Conservation (phyloP, 2,797 vertebrate genomes). For the Holocentrus rufus region DNA sequence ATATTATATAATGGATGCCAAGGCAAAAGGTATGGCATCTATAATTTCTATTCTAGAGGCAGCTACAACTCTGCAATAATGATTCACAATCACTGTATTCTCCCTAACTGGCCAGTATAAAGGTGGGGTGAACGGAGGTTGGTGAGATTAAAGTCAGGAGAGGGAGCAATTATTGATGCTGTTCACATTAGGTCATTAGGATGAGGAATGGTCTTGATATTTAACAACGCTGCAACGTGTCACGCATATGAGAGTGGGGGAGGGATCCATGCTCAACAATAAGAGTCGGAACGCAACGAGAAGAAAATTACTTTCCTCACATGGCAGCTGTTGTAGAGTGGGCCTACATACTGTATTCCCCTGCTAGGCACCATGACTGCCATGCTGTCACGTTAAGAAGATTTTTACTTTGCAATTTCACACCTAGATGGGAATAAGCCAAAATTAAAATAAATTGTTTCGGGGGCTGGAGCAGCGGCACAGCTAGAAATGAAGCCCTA, state of each 20-base stretch:
- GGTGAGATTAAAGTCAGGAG: slow-evolving; percentile 69
- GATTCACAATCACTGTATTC: slow-evolving; percentile 62
- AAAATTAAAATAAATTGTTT: slow-evolving; percentile 47
- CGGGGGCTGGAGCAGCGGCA: slow-evolving; percentile 9
- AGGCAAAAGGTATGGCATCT: slow-evolving; percentile 42
- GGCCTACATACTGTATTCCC: slow-evolving; percentile 26
- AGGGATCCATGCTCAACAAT: slow-evolving; percentile 44
- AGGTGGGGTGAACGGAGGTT: slow-evolving; percentile 44
- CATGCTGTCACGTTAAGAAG: slow-evolving; percentile 32
- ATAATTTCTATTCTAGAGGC: slow-evolving; percentile 55
- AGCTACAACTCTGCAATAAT: slow-evolving; percentile 49
- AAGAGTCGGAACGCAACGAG: slow-evolving; percentile 44
- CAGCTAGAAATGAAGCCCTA: slow-evolving; percentile 13
- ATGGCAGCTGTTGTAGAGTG: slow-evolving; percentile 56
- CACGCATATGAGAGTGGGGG: slow-evolving; percentile 59
- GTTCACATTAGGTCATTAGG: slow-evolving; percentile 77
- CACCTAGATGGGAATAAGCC: slow-evolving; percentile 39
- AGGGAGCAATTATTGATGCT: slow-evolving; percentile 72
- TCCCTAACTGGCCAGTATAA: slow-evolving; percentile 42
- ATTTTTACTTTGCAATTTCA: slow-evolving; percentile 54
- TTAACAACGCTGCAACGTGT: slow-evolving; percentile 76
- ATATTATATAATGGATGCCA: slow-evolving; percentile 49
- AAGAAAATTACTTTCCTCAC: slow-evolving; percentile 18
- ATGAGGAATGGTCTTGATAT: slow-evolving; percentile 82
- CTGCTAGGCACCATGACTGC: slow-evolving; percentile 27